Conservation (phyloP, 2,888 invertebrate genomes). For the Norana najaformis region DNA sequence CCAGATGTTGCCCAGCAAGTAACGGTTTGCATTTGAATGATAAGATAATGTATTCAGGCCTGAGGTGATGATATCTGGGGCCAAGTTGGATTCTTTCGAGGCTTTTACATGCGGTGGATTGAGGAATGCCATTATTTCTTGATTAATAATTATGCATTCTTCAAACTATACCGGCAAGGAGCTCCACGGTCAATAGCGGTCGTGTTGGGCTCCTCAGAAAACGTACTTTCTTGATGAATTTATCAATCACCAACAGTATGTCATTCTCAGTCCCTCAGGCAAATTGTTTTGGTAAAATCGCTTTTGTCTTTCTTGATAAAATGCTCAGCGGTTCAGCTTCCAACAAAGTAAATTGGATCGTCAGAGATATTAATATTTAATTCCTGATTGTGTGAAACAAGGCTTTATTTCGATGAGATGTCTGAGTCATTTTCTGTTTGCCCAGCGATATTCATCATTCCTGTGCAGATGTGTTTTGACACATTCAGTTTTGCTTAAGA, state of each 20-base stretch:
- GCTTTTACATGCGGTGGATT: constrained; percentile 15
- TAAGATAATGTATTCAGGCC: constrained; percentile 25
- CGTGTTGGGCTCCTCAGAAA: neutral
- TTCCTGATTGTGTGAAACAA: neutral
- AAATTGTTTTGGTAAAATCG: constrained; percentile 10
- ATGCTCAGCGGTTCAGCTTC: constrained; percentile 6
- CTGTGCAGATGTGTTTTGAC: constrained; percentile 13
- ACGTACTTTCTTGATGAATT: constrained; percentile 17
- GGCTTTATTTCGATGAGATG: neutral
- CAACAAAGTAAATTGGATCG: neutral
- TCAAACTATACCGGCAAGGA: constrained; percentile 7
- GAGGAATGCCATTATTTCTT: constrained; percentile 22
- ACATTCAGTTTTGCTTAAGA: neutral
- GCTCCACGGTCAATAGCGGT: neutral
- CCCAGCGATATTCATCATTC: constrained; percentile 1
- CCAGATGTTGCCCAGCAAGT: constrained; percentile 18
- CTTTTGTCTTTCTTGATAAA: constrained; percentile 14
- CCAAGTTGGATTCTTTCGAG: constrained; percentile 20
- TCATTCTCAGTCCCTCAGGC: constrained; percentile 14
- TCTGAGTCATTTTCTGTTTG: neutral
- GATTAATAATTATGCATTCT: constrained; percentile 23
- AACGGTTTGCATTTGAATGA: constrained; percentile 24
- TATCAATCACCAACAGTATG: neutral
- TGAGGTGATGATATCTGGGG: constrained; percentile 19
- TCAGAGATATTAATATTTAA: constrained; percentile 6